A percentile compares a stretch with the other conserved stretches of the same genome.
phyloP scores from a whole-genome alignment of 2,113 vertebrate species.

The Dolichotis patagonum region DNA sequence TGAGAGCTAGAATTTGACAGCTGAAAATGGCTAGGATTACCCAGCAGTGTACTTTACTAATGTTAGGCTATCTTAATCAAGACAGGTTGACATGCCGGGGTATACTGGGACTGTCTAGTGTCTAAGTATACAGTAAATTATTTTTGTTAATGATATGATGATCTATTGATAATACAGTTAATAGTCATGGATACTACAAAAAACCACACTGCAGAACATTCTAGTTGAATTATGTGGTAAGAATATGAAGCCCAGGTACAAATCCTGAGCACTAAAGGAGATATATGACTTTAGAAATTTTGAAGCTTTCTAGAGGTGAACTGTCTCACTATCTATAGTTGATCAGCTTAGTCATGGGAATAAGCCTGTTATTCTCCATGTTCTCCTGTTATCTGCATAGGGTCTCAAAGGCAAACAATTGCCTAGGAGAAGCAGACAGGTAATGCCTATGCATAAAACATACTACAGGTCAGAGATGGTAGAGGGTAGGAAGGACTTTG shows the following conservation, averaged over 20 bases:
- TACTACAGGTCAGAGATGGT: not conserved
- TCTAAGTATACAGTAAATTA: not conserved
- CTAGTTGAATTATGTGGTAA: not conserved
- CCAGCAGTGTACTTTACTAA: not conserved
- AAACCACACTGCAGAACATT: not conserved
- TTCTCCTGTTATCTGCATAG: not conserved
- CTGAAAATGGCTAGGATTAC: not conserved
- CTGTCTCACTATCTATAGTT: not conserved
- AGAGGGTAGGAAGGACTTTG: not conserved
- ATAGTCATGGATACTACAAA: not conserved
- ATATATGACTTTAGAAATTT: not conserved
- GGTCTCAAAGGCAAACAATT: not conserved
- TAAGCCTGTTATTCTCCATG: too few relatives aligned
- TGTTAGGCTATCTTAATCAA: not conserved
- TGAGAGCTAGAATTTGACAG: conserved; percentile 23
- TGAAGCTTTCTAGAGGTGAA: not conserved
- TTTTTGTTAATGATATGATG: not conserved
- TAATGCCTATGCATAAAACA: not conserved
- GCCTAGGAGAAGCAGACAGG: not conserved
- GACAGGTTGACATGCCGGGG: not conserved
- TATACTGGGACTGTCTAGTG: not conserved
- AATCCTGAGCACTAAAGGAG: not conserved
- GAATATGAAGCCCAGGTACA: not conserved
- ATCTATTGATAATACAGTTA: not conserved
- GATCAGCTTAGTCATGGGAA: not conserved